Conservation (phyloP, 2,113 vertebrate genomes). For the Mesocricetus auratus region DNA sequence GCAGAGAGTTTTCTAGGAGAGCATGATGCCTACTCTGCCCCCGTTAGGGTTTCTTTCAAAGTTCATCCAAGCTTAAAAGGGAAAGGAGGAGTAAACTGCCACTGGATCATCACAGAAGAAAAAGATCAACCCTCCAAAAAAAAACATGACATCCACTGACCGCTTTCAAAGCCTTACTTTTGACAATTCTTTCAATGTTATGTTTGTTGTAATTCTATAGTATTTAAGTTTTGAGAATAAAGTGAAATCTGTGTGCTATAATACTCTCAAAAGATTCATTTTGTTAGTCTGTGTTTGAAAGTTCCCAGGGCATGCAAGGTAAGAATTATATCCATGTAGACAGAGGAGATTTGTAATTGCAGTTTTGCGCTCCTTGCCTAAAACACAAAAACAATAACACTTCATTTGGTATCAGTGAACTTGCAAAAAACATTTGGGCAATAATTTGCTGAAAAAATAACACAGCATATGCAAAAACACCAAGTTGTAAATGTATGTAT, state of each 20-base stretch:
- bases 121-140: conserved; percentile 1
- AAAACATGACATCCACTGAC: conserved; percentile 12
- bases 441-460: conserved; percentile 57
- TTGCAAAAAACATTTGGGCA: conserved; percentile 45
- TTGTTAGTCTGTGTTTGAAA: conserved; percentile 49
- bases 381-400: background rate
- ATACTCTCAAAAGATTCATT: conserved; percentile 53
- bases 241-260: background rate
- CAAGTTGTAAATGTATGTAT: background rate
- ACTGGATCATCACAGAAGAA: conserved; percentile 38
- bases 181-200: conserved; percentile 54
- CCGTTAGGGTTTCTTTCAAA: conserved; percentile 29
- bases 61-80: conserved; percentile 64
- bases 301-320: background rate
- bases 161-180: conserved; percentile 52
- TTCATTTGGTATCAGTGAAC: background rate
- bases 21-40: background rate
- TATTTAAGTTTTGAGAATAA: conserved; percentile 48
- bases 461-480: conserved; percentile 19
- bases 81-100: conserved; percentile 61
- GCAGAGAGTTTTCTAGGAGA: background rate
- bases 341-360: background rate
- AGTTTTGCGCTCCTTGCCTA: conserved; percentile 14
- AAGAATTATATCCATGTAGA: background rate
- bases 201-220: background rate